Conservation (phyloP, 2,113 vertebrate species). For the Paedocypris sp. region DNA sequence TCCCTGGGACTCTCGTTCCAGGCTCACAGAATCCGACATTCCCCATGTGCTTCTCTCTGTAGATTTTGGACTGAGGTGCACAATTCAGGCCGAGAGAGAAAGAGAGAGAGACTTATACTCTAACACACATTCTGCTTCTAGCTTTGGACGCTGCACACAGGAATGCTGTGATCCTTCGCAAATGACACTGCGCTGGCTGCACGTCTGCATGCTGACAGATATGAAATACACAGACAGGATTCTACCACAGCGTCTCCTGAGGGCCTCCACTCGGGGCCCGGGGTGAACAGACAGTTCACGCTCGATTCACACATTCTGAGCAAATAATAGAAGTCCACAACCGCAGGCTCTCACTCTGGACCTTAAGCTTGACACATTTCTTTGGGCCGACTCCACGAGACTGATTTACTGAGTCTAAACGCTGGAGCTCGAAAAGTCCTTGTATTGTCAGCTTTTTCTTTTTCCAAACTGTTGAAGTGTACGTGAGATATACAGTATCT, state of each 20-base stretch:
- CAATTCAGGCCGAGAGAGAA: constrained; percentile 12
- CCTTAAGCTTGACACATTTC: constrained; percentile 1
- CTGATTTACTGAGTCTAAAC: neutral
- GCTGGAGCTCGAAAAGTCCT: neutral
- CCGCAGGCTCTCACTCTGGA: neutral
- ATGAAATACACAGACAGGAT: constrained; percentile 22
- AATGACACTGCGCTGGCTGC: constrained; percentile 11
- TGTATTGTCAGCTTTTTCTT: constrained; percentile 4
- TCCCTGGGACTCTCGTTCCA: neutral
- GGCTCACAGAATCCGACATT: neutral
- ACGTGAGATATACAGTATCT: constrained; percentile 1
- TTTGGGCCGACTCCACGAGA: neutral
- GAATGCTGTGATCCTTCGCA: constrained; percentile 19
- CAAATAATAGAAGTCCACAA: neutral
- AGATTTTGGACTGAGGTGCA: constrained; percentile 11
- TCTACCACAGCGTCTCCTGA: constrained; percentile 15
- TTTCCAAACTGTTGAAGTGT: neutral
- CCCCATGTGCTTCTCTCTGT: constrained; percentile 11
- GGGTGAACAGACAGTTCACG: neutral
- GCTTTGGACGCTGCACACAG: constrained; percentile 10
- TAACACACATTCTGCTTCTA: neutral
- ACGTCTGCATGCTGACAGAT: constrained; percentile 12
- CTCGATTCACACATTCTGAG: constrained; percentile 1
- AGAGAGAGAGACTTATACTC: constrained; percentile 4
- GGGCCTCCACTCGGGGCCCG: neutral